phyloP scores from a whole-genome alignment of 1,140 invertebrate species.

The Drosophila littoralis region DNA sequence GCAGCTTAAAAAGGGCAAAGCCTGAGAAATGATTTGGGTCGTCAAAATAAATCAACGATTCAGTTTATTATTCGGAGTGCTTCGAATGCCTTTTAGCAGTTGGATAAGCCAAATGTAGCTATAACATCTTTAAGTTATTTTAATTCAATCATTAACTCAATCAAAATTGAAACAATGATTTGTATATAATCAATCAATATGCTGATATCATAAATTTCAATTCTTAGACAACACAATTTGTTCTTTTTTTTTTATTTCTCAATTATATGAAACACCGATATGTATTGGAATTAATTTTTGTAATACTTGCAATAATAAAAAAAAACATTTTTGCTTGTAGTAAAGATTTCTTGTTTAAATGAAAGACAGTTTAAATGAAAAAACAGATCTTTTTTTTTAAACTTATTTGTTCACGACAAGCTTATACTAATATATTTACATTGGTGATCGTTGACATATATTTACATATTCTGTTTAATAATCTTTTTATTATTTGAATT shows the following conservation, averaged over 20 bases:
- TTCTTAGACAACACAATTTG: no score
- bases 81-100: slow-evolving; percentile 1
- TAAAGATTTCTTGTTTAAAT: not conserved
- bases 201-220: no score
- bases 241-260: no score
- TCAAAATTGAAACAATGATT: not conserved
- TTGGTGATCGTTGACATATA: no score
- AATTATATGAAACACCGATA: no score
- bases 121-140: slow-evolving; percentile 8
- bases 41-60: slow-evolving; percentile 37
- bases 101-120: slow-evolving; percentile 17
- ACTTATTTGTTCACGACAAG: not conserved
- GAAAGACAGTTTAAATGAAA: not conserved
- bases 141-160: slow-evolving; percentile 17
- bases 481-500: no score
- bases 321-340: no score
- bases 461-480: no score
- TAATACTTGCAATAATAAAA: no score
- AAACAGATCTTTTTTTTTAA: no score
- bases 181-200: not conserved
- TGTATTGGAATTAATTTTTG: no score
- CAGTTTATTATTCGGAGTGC: slow-evolving; percentile 14
- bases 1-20: slow-evolving; percentile 12
- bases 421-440: no score
- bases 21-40: slow-evolving; percentile 35